Base-by-base conservation (phyloP, 2,797 vertebrate genomes). In the Rhinoraja longicauda region DNA sequence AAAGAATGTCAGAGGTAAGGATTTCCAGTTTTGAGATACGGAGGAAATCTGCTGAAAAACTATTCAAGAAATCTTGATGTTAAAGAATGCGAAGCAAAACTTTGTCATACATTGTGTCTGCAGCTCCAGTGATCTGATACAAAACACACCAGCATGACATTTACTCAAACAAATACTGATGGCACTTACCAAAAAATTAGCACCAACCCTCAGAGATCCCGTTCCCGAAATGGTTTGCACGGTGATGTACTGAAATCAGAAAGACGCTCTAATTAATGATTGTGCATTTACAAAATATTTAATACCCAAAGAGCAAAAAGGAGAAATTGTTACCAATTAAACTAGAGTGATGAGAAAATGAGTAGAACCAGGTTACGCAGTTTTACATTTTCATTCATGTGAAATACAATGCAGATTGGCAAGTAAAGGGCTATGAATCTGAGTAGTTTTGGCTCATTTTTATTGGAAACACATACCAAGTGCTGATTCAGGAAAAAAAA, bases 161-260 rank as follows among this genome's bases (percentile, higher is more conserved):
- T 13, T 91, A 17, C n/a, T 93, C 10, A 0, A 0, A 0, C 73
- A 19, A 92, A 93, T 93, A 70, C 1, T 81, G 0, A 0, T 57
- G 13, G 0, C 53, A 96, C 97, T 96, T 93, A 99, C 99, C 98
- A 99, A 95, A 94, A 98, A 99, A 94, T 96, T 98, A 93, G 96
- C 99, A 95, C 99, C 99, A 0, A 99, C 95, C 93, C 98, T 96
- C 93, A 99, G 95, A 93, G 98, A 99, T 93, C 99, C 99, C 0
- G 99, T 99, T 94, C 99, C 99, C 75, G 99, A 99, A 95, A 99
- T 99, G 93, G 98, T 98, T 96, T 99, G 99, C 92, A 99, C 97
- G 0, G 99, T 99, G 95, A 98, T 96, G 93, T 95, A 98, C 98
- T 99, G 96, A 93, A 93, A 93, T 53, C 62, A 88, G 86, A 93